Percentiles rank a stretch among this genome's conserved stretches.
phyloP scores from a whole-genome alignment of 2,888 invertebrate genomes.

The Tuta absoluta region DNA sequence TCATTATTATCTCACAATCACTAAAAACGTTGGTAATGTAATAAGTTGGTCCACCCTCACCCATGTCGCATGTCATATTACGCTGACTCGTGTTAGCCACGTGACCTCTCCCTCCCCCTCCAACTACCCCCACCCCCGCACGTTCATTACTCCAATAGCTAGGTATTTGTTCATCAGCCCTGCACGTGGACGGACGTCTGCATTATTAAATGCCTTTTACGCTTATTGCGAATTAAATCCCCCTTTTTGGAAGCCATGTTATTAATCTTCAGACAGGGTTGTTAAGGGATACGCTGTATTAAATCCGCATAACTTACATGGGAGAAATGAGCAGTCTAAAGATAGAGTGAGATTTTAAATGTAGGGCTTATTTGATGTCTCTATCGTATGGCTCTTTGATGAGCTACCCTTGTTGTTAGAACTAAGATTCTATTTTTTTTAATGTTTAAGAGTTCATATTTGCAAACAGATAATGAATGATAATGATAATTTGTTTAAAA shows the following conservation, averaged over 20 bases:
- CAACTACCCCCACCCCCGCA: constrained; percentile 45
- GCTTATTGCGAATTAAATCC: constrained; percentile 75
- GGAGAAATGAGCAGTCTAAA: constrained; percentile 52
- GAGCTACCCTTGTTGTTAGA: not conserved
- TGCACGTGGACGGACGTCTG: constrained; percentile 75
- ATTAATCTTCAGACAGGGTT: constrained; percentile 60
- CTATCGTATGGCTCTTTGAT: not conserved
- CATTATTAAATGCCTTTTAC: constrained; percentile 82
- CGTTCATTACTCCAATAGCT: constrained; percentile 75
- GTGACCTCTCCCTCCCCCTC: constrained; percentile 49
- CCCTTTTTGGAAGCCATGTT: constrained; percentile 55
- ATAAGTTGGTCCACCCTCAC: constrained; percentile 51
- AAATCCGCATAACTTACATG: constrained; percentile 39
- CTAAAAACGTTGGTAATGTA: constrained; percentile 56
- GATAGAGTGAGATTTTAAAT: constrained; percentile 18
- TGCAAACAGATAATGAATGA: too few relatives aligned
- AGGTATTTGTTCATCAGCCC: constrained; percentile 71
- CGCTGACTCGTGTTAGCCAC: constrained; percentile 75
- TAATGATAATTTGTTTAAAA: too few relatives aligned
- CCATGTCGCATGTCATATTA: constrained; percentile 60
- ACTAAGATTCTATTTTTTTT: too few relatives aligned
- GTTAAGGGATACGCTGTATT: constrained; percentile 48
- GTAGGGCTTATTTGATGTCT: constrained; percentile 5
- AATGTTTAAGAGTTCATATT: too few relatives aligned
- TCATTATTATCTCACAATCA: constrained; percentile 36